Percentiles rank a stretch among this genome's conserved stretches.
phyloP scores from a whole-genome alignment of 2,888 invertebrate genomes.

The Pammene fasciana region DNA sequence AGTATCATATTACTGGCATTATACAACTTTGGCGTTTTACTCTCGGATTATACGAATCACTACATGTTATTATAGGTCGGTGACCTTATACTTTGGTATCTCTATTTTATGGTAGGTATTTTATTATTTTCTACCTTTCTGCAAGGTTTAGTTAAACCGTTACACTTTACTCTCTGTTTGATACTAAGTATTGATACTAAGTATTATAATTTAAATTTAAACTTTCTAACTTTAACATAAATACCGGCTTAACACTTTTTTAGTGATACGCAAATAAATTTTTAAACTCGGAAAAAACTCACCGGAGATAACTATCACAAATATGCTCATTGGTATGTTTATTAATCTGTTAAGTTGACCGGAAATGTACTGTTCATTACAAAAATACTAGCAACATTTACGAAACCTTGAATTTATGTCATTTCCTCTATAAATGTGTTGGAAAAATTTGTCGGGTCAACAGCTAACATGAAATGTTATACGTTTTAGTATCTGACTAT shows the following conservation, averaged over 20 bases:
- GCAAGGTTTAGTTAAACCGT: no score
- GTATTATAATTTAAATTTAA: no score
- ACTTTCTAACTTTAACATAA: no score
- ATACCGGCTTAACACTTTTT: no score
- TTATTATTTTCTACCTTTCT: no score
- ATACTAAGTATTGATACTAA: no score
- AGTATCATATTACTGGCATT: conserved; percentile 15
- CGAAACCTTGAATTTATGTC: conserved; percentile 4
- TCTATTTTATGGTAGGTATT: no score
- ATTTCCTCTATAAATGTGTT: conserved; percentile 6
- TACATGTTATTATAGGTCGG: not conserved
- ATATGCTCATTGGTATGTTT: not conserved
- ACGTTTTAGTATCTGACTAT: no score
- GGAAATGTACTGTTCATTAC: conserved; percentile 8
- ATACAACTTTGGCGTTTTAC: conserved; percentile 15
- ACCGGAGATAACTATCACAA: not conserved
- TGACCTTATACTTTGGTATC: not conserved
- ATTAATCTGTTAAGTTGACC: not conserved
- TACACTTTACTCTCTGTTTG: no score
- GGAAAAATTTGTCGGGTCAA: not conserved
- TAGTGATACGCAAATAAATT: no score
- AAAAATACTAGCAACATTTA: not conserved
- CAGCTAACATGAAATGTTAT: not conserved
- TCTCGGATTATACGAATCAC: not conserved
- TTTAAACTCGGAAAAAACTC: no score